Evolutionary conservation across 2,797 vertebrate genomes (phyloP).

Genomic region (Megalops cyprinoides): DNA sequence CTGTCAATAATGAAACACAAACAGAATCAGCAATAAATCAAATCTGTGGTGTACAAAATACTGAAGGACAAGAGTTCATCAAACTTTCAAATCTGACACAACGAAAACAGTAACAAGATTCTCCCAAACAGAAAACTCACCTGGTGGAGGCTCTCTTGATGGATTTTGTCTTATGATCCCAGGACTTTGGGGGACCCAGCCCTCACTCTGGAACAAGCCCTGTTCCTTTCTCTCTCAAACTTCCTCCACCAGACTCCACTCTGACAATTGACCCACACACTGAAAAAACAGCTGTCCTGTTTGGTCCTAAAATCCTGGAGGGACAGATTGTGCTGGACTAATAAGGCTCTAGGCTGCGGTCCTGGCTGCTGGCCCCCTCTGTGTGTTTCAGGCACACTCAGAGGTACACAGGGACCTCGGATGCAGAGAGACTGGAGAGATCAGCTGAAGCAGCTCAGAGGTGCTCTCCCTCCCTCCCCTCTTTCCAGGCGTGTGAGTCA

Average conservation of each 20-base stretch:
- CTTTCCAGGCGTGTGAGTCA: constrained; percentile 23
- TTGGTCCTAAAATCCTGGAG: constrained; percentile 36
- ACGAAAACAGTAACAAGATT: not conserved
- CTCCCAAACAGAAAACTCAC: constrained; percentile 37
- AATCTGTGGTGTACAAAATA: not conserved
- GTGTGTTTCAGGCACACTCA: not conserved
- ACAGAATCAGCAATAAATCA: not conserved
- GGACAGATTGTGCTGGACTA: constrained; percentile 38
- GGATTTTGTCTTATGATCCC: constrained; percentile 26
- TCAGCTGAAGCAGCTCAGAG: constrained; percentile 15
- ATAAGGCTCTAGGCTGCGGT: constrained; percentile 43
- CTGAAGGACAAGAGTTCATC: not conserved
- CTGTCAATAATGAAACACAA: not conserved
- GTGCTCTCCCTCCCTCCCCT: constrained; percentile 10
- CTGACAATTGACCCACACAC: constrained; percentile 38
- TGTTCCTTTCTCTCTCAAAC: constrained; percentile 24
- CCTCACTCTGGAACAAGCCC: constrained; percentile 36
- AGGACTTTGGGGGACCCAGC: constrained; percentile 25
- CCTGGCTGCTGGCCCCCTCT: constrained; percentile 12
- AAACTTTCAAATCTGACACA: not conserved
- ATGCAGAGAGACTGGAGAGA: constrained; percentile 22
- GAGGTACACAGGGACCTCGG: not conserved
- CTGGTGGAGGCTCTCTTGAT: constrained; percentile 44
- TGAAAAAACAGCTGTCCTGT: constrained; percentile 51
- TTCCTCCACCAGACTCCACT: constrained; percentile 37